Conservation (phyloP, 2,888 invertebrate genomes). For the Thelaira solivaga region DNA sequence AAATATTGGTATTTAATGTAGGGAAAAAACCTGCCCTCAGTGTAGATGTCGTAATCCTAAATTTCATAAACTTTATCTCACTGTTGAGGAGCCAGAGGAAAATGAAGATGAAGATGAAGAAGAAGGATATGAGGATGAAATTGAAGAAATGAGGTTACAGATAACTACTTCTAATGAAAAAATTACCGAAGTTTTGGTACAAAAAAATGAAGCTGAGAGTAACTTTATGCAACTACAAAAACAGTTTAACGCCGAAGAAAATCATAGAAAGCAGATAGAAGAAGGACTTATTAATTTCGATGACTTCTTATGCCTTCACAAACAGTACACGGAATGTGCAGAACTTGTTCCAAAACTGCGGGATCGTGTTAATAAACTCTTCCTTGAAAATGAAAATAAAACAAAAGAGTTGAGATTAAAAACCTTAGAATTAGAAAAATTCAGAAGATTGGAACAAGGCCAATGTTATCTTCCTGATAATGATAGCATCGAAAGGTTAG, state of each 20-base stretch:
- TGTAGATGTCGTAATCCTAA: slow-evolving; percentile 62
- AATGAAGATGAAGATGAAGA: background rate
- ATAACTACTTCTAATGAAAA: slow-evolving; percentile 10
- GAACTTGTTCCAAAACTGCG: slow-evolving; percentile 22
- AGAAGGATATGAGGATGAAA: background rate
- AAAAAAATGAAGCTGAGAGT: background rate
- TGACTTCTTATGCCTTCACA: slow-evolving; percentile 47
- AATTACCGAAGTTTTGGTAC: background rate
- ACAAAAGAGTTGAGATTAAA: slow-evolving; percentile 7
- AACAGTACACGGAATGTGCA: slow-evolving; percentile 29
- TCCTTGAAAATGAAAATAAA: slow-evolving; percentile 32
- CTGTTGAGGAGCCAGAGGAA: slow-evolving; percentile 64
- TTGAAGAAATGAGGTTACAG: background rate
- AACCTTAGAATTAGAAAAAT: slow-evolving; percentile 10
- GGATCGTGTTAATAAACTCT: slow-evolving; percentile 7
- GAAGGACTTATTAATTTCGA: background rate
- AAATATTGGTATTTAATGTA: slow-evolving; percentile 13
- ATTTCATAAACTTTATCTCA: slow-evolving; percentile 65
- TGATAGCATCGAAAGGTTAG: slow-evolving; percentile 13
- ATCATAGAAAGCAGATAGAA: slow-evolving; percentile 3
- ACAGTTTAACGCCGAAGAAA: background rate
- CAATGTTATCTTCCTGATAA: background rate
- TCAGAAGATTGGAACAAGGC: background rate
- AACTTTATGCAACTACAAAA: slow-evolving; percentile 25
- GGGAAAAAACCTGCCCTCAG: slow-evolving; percentile 67